Base-by-base conservation (phyloP, 2,888 invertebrate species). In the Tillus elongatus region DNA sequence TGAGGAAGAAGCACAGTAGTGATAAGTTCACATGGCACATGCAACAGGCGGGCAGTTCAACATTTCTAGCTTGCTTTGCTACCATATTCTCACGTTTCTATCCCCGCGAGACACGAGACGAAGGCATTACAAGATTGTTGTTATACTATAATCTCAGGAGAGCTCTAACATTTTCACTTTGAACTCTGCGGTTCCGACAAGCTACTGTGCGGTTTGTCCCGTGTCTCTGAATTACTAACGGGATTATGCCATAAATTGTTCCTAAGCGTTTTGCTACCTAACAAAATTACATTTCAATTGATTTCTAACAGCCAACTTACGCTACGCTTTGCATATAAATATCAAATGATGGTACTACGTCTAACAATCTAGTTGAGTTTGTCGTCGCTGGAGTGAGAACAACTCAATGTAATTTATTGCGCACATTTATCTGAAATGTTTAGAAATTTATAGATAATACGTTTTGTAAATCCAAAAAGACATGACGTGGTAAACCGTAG, bases 11-110 rank as follows among this genome's bases (percentile, higher is more conserved):
- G 46, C 41, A 19, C n/a, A 19, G 24, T 19, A 19, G 24, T 19
- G 24, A 19, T 19, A 19, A n/a, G 24, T 19, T 19, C 24, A 19
- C n/a, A 19, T 19, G 24, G 24, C 24, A 39, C 41, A 52, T 52
- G 55, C 60, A 60, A 60, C 59, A 60, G 60, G 60, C 60, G 57
- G 57, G 46, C 51, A 57, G 56, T 60, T 13, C 12, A 19, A 19
- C 24, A 19, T 19, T 53, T 45, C 46, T 47, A 47, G 46, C 50
- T 54, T 52, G 52, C 52, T 52, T 50, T 51, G 48, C 50, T 49
- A 43, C 50, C 49, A 52, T 51, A 52, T 52, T 52, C 52, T 50
- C 50, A 52, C 52, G 51, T 49, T 49, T 46, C 46, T 32, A 46
- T 43, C 49, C 50, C 52, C 46, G 45, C 46, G 49, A 49, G 48